phyloP scores from a whole-genome alignment of 92 coral and sea anemone species.

The Muricea muricata region DNA sequence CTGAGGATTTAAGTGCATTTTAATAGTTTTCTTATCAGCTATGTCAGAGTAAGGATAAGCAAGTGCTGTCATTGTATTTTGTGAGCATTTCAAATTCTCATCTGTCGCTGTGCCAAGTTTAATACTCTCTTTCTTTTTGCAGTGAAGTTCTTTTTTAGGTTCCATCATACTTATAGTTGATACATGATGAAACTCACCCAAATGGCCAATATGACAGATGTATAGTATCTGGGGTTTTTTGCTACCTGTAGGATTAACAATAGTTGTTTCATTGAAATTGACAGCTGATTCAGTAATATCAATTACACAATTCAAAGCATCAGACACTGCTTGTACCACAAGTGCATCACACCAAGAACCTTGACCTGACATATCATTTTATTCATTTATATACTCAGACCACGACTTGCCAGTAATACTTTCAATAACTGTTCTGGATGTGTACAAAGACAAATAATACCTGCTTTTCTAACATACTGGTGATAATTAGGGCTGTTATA shows the following conservation, averaged over 20 bases:
- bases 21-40: background rate
- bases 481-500: background rate
- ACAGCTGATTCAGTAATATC: background rate
- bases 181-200: slow-evolving; percentile 59
- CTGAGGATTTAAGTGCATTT: background rate
- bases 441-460: background rate
- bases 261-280: background rate
- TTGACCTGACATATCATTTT: background rate
- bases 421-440: background rate
- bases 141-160: background rate
- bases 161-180: slow-evolving; percentile 9
- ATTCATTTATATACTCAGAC: background rate
- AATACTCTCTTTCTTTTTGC: too few species aligned
- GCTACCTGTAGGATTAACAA: background rate
- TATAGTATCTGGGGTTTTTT: slow-evolving; percentile 25
- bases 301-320: slow-evolving; percentile 1
- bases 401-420: background rate
- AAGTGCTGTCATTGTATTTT: background rate
- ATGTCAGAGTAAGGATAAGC: background rate
- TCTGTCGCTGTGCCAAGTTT: background rate
- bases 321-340: slow-evolving; percentile 5
- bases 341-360: background rate
- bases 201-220: slow-evolving; percentile 56
- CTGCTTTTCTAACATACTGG: background rate
- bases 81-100: background rate